These are phyloP conservation scores for Enoplosus armatus DNA, from an alignment of 2,797 vertebrate species.

Conservation along the genomic window DNA sequence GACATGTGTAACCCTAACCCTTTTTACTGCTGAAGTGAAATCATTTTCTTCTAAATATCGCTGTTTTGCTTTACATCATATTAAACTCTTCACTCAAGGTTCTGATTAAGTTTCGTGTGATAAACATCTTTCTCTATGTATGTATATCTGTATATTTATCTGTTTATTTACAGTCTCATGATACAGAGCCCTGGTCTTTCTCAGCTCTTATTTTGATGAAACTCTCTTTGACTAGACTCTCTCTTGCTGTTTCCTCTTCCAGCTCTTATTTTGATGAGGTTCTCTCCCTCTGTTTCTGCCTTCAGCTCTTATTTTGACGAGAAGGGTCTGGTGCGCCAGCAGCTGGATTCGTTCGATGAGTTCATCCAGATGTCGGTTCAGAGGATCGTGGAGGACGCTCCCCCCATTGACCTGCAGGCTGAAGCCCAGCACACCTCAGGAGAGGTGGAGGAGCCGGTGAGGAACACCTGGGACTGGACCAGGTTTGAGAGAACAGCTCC, in stretches of 20 bases:
- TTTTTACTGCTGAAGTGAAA: too few species aligned
- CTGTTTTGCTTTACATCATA: too few species aligned
- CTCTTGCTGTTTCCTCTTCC: too few species aligned
- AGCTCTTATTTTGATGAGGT: neutral
- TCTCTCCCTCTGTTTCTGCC: neutral
- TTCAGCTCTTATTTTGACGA: conserved; percentile 98
- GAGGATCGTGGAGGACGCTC: conserved; percentile 98
- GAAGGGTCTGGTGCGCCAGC: conserved; percentile 97
- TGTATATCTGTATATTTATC: too few species aligned
- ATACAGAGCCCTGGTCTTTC: neutral
- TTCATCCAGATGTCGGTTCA: conserved; percentile 99
- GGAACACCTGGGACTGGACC: conserved; percentile 32
- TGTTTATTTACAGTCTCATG: neutral
- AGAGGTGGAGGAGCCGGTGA: conserved; percentile 97
- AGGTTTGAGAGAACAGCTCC: neutral
- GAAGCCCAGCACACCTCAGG: conserved; percentile 98
- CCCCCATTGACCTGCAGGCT: conserved; percentile 97
- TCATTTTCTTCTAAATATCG: too few species aligned
- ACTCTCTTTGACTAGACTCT: too few species aligned
- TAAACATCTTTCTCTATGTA: too few species aligned
- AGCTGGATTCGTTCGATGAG: conserved; percentile 98
- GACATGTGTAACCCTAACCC: too few species aligned
- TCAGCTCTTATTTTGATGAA: neutral
- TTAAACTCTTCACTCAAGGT: too few species aligned
- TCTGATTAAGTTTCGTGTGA: too few species aligned